phyloP scores from a whole-genome alignment of 1,140 invertebrate species.

The Dendroctonus ponderosae region DNA sequence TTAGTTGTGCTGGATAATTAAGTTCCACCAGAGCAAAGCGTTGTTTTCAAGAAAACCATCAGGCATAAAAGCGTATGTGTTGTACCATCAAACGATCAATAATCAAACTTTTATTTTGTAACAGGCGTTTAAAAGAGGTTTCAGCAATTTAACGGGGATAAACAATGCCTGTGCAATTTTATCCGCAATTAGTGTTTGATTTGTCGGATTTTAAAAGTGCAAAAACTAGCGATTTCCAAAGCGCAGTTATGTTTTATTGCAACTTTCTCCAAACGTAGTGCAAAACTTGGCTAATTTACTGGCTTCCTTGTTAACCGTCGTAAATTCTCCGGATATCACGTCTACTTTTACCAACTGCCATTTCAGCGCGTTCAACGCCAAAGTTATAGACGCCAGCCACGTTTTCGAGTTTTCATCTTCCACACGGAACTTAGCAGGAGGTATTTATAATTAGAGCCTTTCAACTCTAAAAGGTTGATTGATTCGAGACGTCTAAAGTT shows the following conservation, averaged over 20 bases:
- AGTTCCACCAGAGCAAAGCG: too few relatives aligned
- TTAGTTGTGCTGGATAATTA: too few relatives aligned
- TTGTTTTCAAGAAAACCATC: too few relatives aligned
- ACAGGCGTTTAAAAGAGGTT: too few relatives aligned
- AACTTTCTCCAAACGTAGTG: slow-evolving; percentile 8
- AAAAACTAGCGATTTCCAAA: slow-evolving; percentile 9
- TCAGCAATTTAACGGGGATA: too few relatives aligned
- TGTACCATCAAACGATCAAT: too few relatives aligned
- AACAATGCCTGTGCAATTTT: background rate
- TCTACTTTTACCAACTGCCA: slow-evolving; percentile 16
- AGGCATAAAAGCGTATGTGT: too few relatives aligned
- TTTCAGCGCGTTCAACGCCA: slow-evolving; percentile 8
- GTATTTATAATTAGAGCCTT: too few relatives aligned
- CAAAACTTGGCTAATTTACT: slow-evolving; percentile 21
- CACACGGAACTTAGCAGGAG: too few relatives aligned
- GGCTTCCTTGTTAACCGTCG: slow-evolving; percentile 18
- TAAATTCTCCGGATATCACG: slow-evolving; percentile 25
- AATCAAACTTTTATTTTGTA: too few relatives aligned
- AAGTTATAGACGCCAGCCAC: slow-evolving; percentile 9
- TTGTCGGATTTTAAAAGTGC: slow-evolving; percentile 19
- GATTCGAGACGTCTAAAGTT: too few relatives aligned
- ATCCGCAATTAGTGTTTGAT: slow-evolving; percentile 16
- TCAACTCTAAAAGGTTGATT: too few relatives aligned
- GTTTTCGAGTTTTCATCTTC: slow-evolving; percentile 14
- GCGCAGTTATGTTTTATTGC: slow-evolving; percentile 22